Evolutionary conservation across 2,888 invertebrate species (phyloP).

Genomic region (Onthophagus sagittarius): DNA sequence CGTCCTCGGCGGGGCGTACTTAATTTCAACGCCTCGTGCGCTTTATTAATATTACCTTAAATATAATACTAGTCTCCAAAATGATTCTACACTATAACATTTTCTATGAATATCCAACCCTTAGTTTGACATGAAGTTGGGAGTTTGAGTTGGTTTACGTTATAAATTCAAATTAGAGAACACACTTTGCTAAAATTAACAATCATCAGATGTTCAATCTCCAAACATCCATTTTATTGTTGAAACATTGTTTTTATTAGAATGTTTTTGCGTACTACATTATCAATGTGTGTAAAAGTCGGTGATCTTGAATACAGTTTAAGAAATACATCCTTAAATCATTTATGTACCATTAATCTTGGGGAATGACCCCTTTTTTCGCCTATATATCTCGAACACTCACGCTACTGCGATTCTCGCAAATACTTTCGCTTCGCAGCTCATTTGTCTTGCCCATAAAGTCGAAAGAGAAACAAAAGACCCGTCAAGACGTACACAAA

Average conservation of each 20-base stretch:
- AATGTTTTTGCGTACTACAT: background rate
- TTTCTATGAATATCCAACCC: no score
- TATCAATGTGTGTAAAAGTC: background rate
- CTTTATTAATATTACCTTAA: background rate
- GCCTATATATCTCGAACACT: background rate
- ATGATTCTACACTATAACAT: no score
- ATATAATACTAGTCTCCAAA: no score
- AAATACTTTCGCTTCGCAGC: constrained; percentile 10
- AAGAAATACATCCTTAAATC: background rate
- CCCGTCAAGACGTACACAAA: background rate
- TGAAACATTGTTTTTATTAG: background rate
- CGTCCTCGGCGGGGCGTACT: background rate
- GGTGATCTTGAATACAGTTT: background rate
- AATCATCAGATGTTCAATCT: no score
- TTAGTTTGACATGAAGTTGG: no score
- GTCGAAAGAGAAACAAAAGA: constrained; percentile 9
- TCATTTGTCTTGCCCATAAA: constrained; percentile 9
- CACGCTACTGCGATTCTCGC: background rate
- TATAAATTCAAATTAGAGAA: no score
- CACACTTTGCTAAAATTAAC: no score
- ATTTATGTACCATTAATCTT: background rate
- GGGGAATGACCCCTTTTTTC: background rate
- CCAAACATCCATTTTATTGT: background rate
- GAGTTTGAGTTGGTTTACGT: no score
- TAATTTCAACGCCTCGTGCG: background rate